These are phyloP conservation scores for Monodelphis domestica DNA, from an alignment of 2,797 vertebrate species.

Conservation along the genomic window DNA sequence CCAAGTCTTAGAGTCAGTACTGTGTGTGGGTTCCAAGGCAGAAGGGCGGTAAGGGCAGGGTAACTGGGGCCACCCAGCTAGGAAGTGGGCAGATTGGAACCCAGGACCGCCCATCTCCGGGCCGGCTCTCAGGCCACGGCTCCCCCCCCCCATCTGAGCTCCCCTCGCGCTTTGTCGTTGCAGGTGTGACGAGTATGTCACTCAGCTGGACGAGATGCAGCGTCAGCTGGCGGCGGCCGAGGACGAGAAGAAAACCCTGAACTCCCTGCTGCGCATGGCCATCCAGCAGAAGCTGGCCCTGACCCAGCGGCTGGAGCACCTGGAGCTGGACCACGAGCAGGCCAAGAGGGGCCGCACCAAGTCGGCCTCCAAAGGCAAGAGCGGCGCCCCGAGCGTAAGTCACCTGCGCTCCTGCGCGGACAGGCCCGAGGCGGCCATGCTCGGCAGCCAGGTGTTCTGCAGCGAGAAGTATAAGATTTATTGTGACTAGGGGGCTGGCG, in stretches of 20 bases:
- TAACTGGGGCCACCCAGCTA: too few relatives aligned
- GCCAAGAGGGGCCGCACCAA: constrained; percentile 90
- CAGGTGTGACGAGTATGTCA: constrained; percentile 98
- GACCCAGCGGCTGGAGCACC: constrained; percentile 97
- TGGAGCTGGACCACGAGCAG: constrained; percentile 97
- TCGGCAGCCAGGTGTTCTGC: constrained; percentile 91
- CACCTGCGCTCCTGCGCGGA: constrained; percentile 90
- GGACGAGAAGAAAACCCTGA: constrained; percentile 99
- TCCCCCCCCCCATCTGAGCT: not conserved
- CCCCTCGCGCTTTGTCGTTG: constrained; percentile 34
- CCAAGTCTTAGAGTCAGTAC: too few relatives aligned
- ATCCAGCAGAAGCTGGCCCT: constrained; percentile 99
- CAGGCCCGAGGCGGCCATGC: constrained; percentile 84
- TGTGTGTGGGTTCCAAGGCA: not conserved
- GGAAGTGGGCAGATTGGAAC: too few relatives aligned
- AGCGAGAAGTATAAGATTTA: constrained; percentile 99
- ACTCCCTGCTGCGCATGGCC: constrained; percentile 97
- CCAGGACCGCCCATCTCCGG: too few relatives aligned
- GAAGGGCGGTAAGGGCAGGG: too few relatives aligned
- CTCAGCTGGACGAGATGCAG: constrained; percentile 98
- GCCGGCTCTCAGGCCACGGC: too few relatives aligned
- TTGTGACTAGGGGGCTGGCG: constrained; percentile 92
- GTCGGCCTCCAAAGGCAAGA: constrained; percentile 86
- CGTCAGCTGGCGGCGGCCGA: constrained; percentile 96
- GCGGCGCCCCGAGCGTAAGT: constrained; percentile 92